These are phyloP conservation scores for Drosophila sechellia DNA, from an alignment of 1,140 invertebrate genomes.

Conservation along the genomic window DNA sequence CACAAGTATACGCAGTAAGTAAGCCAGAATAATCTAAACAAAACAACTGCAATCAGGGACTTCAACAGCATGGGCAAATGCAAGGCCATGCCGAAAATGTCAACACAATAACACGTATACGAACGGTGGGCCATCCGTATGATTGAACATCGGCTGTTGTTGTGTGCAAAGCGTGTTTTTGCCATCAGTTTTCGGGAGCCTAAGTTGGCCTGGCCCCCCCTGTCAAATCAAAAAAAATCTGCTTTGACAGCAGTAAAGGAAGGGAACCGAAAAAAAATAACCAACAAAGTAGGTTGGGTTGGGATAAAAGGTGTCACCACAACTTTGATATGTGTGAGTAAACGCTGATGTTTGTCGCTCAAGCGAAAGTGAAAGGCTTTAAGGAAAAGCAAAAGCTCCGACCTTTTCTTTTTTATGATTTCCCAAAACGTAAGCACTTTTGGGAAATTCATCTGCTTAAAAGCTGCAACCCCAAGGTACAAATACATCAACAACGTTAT, in stretches of 20 bases:
- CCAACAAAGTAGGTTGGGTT: background rate
- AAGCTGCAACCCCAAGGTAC: slow-evolving; percentile 29
- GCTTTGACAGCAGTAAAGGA: slow-evolving; percentile 50
- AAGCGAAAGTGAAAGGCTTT: slow-evolving; percentile 28
- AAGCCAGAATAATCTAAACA: background rate
- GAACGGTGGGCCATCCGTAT: slow-evolving; percentile 7
- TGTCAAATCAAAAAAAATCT: slow-evolving; percentile 62
- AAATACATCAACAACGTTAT: slow-evolving; percentile 13
- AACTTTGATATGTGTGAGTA: slow-evolving; percentile 19
- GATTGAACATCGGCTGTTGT: slow-evolving; percentile 1
- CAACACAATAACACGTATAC: slow-evolving; percentile 46
- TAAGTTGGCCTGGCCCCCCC: slow-evolving; percentile 1
- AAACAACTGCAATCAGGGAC: slow-evolving; percentile 36
- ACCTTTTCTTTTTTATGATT: slow-evolving; percentile 22
- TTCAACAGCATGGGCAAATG: slow-evolving; percentile 9
- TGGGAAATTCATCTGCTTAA: slow-evolving; percentile 23
- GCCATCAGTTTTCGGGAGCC: slow-evolving; percentile 8
- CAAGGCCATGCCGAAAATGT: slow-evolving; percentile 18
- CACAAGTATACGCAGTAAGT: slow-evolving; percentile 15
- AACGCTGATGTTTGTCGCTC: slow-evolving; percentile 12
- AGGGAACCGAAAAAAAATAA: slow-evolving; percentile 11
- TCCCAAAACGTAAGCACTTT: slow-evolving; percentile 8
- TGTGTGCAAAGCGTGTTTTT: slow-evolving; percentile 6
- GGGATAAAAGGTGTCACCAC: slow-evolving; percentile 42
- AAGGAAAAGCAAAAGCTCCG: slow-evolving; percentile 8